Base-by-base conservation (phyloP, 1,140 invertebrate genomes). In the Cylas formicarius region DNA sequence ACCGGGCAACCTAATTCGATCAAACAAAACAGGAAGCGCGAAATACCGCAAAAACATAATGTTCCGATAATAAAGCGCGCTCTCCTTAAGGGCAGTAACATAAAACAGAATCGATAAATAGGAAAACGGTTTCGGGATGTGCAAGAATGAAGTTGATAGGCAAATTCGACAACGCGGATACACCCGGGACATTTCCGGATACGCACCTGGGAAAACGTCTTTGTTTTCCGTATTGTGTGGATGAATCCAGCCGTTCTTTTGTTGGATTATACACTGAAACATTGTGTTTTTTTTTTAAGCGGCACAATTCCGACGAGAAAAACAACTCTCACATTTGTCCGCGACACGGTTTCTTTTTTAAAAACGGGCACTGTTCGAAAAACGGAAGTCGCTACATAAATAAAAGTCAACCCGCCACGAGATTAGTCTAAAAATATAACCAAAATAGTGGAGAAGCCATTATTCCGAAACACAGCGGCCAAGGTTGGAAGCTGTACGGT, bases 251-350 rank as follows among this genome's bases (percentile, higher is more conserved):
- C 82, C 81, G 63, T 82, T 82, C 51, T 77, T 75, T 64, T 82
- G 82, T 67, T 85, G 82, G 58, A 85, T 83, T 56, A 86, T 86
- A 63, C 82, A 85, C 73, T 85, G 82, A 70, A 86, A 86, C 82
- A 86, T 84, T 28, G 37, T 38, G 33, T 19, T 13, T 17, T 28
- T 37, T 27, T 9, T 29, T 20, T 17, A 36, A 29, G 37, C 18
- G 32, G 21, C n/a, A 8, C 18, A 14, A 43, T 18, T 8, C n/a
- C 11, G 20, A 23, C 19, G 4, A 6, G 1, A 32, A 7, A 11
- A 32, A 13, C 5, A 32, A 36, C 8, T 44, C n/a, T n/a, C n/a
- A n/a, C n/a, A n/a, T n/a, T 35, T 23, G 23, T 26, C 18, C 27
- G 14, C 41, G 18, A 10, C 41, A 21, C 27, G 14, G 41, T 35